Evolutionary conservation across 2,113 vertebrate genomes (phyloP).

Genomic region (Zosterops japonicus): DNA sequence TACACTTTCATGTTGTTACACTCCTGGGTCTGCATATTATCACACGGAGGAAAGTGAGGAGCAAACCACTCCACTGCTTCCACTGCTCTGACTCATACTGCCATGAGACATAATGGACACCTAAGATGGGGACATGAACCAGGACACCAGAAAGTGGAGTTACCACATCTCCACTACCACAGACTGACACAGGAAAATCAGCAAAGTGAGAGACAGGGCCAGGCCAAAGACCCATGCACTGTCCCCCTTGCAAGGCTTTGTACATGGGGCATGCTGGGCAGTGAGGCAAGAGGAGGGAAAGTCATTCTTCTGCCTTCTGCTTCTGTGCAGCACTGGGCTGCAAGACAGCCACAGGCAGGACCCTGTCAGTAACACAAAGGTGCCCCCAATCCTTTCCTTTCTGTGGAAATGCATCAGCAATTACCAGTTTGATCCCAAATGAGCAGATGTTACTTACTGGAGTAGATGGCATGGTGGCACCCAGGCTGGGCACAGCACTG

Average conservation of each 20-base stretch:
- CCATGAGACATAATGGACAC: not conserved
- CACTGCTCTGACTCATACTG: not conserved
- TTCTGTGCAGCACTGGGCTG: not conserved
- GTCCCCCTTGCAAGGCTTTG: not conserved
- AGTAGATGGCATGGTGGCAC: not conserved
- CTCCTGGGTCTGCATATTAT: fast-evolving
- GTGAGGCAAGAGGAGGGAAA: not conserved
- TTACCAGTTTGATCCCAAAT: not conserved
- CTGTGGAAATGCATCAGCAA: not conserved
- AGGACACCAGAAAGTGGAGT: not conserved
- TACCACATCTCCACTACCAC: not conserved
- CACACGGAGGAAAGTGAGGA: not conserved
- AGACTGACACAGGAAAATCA: not conserved
- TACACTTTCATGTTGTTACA: not conserved
- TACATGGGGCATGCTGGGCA: not conserved
- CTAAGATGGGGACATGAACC: fast-evolving
- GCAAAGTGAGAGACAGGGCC: not conserved
- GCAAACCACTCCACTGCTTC: not conserved
- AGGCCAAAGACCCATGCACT: not conserved
- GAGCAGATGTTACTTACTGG: not conserved
- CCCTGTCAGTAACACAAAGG: not conserved
- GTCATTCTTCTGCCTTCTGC: not conserved
- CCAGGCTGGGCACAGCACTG: not conserved
- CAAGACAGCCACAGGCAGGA: not conserved
- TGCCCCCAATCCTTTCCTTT: not conserved